Percentiles rank a stretch among this genome's conserved stretches.
Conservation (phyloP, 2,888 invertebrate species). For the Perdita meconis region DNA sequence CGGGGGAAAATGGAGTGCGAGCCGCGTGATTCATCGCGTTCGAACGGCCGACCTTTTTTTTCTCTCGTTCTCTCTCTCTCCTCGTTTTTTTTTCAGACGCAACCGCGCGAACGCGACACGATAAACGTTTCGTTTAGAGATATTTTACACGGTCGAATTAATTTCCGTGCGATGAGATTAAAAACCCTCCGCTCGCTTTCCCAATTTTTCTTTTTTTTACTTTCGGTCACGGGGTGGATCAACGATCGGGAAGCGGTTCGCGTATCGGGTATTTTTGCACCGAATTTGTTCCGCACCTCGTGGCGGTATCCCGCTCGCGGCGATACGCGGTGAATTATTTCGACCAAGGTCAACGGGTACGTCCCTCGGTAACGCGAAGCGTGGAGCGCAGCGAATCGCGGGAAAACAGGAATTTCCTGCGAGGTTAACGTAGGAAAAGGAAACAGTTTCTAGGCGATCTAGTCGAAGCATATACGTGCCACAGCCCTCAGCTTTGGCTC, state of each 20-base stretch:
- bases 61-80: neutral
- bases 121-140: constrained; percentile 40
- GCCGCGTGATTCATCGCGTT: constrained; percentile 42
- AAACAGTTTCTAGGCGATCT: constrained; percentile 67
- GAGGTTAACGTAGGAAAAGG: neutral
- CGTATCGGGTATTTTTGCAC: constrained; percentile 8
- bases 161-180: constrained; percentile 40
- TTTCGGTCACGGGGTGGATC: neutral
- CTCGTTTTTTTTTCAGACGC: constrained; percentile 18
- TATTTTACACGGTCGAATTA: constrained; percentile 28
- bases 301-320: constrained; percentile 20
- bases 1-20: constrained; percentile 19
- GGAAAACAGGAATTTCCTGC: neutral
- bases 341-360: constrained; percentile 61
- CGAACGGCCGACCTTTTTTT: constrained; percentile 4
- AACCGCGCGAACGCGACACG: constrained; percentile 20
- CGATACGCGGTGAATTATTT: constrained; percentile 46
- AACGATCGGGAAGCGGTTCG: constrained; percentile 9
- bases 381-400: constrained; percentile 12
- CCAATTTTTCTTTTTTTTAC: neutral
- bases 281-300: constrained; percentile 24
- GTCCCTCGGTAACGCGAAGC: constrained; percentile 24
- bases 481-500: constrained; percentile 76
- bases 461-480: constrained; percentile 70
- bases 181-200: neutral